These are phyloP conservation scores for Oeneis ivallda DNA, from an alignment of 2,888 invertebrate species.

Conservation along the genomic window DNA sequence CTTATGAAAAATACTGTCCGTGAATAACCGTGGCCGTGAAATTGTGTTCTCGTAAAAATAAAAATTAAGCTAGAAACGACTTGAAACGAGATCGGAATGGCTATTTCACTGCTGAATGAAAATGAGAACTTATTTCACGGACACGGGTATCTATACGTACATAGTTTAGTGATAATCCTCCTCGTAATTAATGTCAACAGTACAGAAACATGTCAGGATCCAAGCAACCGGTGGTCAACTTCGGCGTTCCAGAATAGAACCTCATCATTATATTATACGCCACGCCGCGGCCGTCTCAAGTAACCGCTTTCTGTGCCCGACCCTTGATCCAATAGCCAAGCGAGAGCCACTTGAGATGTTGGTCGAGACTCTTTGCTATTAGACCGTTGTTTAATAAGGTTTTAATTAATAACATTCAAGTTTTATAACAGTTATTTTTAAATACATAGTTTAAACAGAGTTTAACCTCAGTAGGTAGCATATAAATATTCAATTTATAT, in stretches of 20 bases:
- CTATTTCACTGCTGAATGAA: too few species aligned
- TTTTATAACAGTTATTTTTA: neutral
- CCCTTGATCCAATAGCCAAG: slow-evolving; percentile 17
- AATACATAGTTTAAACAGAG: neutral
- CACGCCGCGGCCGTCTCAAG: slow-evolving; percentile 2
- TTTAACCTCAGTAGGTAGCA: neutral
- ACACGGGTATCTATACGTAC: too few species aligned
- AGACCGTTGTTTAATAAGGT: slow-evolving; percentile 14
- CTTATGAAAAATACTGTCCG: too few species aligned
- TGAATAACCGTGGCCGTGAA: too few species aligned
- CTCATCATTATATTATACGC: slow-evolving; percentile 3
- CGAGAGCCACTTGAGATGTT: slow-evolving; percentile 16
- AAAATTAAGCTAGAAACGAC: too few species aligned
- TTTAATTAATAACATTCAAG: neutral
- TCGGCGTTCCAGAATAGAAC: neutral
- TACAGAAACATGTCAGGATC: neutral
- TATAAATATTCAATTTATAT: too few species aligned
- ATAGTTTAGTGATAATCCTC: neutral
- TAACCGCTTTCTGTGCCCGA: slow-evolving; percentile 16
- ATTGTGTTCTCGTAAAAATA: too few species aligned
- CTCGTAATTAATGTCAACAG: neutral
- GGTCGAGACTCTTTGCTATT: slow-evolving; percentile 18
- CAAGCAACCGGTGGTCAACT: slow-evolving; percentile 16
- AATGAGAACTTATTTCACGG: too few species aligned
- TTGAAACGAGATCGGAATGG: too few species aligned